phyloP scores from a whole-genome alignment of 2,113 vertebrate genomes.

The Montifringilla adamsi region DNA sequence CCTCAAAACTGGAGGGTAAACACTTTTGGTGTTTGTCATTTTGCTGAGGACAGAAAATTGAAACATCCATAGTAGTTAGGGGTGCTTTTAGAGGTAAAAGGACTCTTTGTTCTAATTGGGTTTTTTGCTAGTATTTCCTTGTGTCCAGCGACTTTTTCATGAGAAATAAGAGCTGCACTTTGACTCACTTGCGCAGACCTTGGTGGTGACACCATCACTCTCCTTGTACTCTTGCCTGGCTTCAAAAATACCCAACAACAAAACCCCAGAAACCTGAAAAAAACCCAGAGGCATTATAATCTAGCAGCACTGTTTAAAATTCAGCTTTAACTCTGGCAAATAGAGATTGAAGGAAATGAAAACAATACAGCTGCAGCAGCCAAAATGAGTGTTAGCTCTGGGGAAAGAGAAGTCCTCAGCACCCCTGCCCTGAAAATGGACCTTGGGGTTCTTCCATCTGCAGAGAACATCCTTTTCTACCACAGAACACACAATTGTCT shows the following conservation, averaged over 20 bases:
- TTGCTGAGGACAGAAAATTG: background rate
- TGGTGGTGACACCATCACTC: background rate
- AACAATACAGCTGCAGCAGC: background rate
- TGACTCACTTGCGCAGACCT: background rate
- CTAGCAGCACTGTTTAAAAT: background rate
- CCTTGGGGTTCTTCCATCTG: background rate
- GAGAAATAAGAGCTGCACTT: background rate
- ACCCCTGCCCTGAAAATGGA: background rate
- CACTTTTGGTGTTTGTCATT: background rate
- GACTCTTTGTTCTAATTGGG: background rate
- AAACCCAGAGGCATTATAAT: background rate
- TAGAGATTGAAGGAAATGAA: background rate
- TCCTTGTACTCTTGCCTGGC: background rate
- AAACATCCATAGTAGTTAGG: background rate
- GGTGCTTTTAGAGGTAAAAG: background rate
- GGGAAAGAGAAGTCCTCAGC: background rate
- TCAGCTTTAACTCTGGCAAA: background rate
- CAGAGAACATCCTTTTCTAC: background rate
- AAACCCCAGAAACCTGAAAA: background rate
- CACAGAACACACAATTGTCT: background rate
- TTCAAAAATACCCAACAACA: background rate
- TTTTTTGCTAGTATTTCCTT: background rate
- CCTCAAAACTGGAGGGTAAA: background rate
- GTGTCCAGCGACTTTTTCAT: background rate
- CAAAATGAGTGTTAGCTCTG: fast-evolving